Conservation (phyloP, 2,113 vertebrate species). For the Sorex fumeus region DNA sequence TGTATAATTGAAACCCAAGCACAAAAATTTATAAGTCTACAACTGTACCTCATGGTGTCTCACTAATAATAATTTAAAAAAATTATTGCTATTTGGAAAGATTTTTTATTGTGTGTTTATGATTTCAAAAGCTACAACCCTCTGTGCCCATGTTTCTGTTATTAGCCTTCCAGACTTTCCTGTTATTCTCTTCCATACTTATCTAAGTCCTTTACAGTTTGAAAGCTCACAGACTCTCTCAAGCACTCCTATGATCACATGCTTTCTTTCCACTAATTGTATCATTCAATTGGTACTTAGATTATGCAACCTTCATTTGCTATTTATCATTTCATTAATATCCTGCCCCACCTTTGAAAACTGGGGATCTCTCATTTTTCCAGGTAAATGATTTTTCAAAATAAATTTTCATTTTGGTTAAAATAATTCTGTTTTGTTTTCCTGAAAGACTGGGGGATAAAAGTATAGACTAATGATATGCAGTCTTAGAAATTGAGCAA, state of each 20-base stretch:
- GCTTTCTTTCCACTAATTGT: not conserved
- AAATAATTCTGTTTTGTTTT: not conserved
- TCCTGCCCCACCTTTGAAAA: not conserved
- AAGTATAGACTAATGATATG: not conserved
- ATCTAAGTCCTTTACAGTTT: not conserved
- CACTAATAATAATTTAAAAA: too few relatives aligned
- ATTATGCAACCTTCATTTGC: not conserved
- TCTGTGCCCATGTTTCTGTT: not conserved
- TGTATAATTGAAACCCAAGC: too few relatives aligned
- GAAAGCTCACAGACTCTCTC: not conserved
- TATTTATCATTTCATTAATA: constrained; percentile 46
- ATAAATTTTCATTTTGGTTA: not conserved
- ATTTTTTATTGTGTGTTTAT: too few relatives aligned
- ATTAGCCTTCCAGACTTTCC: not conserved
- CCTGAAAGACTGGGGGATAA: not conserved
- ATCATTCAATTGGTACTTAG: not conserved
- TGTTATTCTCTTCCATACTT: not conserved
- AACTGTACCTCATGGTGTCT: too few relatives aligned
- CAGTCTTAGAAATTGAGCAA: not conserved
- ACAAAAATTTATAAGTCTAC: too few relatives aligned
- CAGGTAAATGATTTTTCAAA: not conserved
- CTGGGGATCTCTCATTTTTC: not conserved
- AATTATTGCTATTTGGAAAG: too few relatives aligned
- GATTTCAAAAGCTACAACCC: not conserved
- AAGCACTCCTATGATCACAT: not conserved